A percentile compares a stretch with the other conserved stretches of the same genome.
phyloP scores from a whole-genome alignment of 2,888 invertebrate species.

The Brachyptera risi region DNA sequence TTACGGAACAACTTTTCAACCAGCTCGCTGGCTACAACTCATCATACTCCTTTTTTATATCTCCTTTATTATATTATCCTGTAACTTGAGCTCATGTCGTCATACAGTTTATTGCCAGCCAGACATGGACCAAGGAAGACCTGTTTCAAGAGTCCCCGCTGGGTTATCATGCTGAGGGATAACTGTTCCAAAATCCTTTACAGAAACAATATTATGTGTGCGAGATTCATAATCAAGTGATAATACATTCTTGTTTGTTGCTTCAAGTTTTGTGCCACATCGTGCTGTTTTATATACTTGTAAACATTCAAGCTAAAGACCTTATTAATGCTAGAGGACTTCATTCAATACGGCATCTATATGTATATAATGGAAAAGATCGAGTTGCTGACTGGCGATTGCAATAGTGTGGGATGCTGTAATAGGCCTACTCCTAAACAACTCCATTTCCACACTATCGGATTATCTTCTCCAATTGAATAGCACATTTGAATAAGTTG shows the following conservation, averaged over 20 bases:
- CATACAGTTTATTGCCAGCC: constrained; percentile 28
- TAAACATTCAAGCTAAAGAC: constrained; percentile 26
- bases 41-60: constrained; percentile 22
- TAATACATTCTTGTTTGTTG: constrained; percentile 4
- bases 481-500: neutral
- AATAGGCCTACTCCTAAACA: too few relatives aligned
- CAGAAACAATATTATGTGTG: constrained; percentile 15
- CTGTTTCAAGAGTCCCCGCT: constrained; percentile 25
- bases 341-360: neutral
- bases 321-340: constrained; percentile 19
- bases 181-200: constrained; percentile 24
- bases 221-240: constrained; percentile 3
- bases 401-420: too few relatives aligned
- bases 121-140: constrained; percentile 12
- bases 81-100: constrained; percentile 29
- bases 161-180: constrained; percentile 21
- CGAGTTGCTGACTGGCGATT: too few relatives aligned
- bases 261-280: neutral
- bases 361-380: too few relatives aligned
- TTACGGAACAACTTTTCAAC: neutral
- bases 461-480: neutral
- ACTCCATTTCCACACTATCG: too few relatives aligned
- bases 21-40: constrained; percentile 22
- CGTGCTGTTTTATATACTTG: constrained; percentile 23
- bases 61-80: constrained; percentile 31